Conservation (phyloP, 2,888 invertebrate genomes). For the Linnaemya vulpina region DNA sequence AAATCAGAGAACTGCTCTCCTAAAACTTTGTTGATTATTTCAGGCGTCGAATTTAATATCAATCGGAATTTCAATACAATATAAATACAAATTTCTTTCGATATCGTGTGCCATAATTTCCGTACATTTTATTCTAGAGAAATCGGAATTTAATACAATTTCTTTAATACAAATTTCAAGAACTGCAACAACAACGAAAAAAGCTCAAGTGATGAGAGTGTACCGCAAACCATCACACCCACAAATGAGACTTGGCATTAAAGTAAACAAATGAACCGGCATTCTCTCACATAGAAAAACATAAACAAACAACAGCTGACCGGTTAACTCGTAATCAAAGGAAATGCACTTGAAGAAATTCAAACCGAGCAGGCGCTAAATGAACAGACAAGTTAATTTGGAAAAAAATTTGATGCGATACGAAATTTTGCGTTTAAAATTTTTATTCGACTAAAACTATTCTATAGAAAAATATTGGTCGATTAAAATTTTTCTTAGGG, state of each 20-base stretch:
- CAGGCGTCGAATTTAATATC: too few species aligned
- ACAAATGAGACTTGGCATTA: conserved; percentile 10
- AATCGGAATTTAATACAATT: too few species aligned
- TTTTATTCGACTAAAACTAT: background rate
- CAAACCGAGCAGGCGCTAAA: conserved; percentile 56
- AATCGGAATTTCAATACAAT: too few species aligned
- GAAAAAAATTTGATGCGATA: too few species aligned
- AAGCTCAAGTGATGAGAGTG: background rate
- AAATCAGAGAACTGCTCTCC: too few species aligned
- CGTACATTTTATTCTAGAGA: too few species aligned
- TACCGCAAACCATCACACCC: background rate
- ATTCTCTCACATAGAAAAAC: background rate
- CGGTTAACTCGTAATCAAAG: background rate
- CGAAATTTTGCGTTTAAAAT: background rate
- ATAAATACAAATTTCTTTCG: too few species aligned
- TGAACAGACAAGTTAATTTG: conserved; percentile 10
- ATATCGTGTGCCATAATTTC: too few species aligned
- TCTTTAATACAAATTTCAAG: too few species aligned
- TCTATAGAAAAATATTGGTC: background rate
- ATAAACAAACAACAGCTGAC: conserved; percentile 54
- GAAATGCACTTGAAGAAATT: conserved; percentile 21
- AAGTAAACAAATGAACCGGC: background rate
- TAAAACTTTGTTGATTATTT: too few species aligned
- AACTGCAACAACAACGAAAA: too few species aligned
- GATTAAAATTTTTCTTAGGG: background rate